Base-by-base conservation (phyloP, 2,888 invertebrate species). In the Cryptocephalus primarius region DNA sequence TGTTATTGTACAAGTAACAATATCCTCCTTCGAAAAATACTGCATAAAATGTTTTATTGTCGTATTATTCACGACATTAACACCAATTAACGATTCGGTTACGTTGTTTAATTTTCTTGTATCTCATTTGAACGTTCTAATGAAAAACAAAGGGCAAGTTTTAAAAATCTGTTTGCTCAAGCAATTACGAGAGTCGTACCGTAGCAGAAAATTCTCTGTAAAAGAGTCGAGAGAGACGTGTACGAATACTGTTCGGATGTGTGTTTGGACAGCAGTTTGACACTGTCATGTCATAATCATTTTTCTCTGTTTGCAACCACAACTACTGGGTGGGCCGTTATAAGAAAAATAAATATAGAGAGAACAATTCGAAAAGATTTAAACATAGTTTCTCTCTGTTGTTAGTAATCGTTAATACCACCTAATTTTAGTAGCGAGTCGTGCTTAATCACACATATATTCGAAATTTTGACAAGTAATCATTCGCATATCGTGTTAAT, bases 111-210 rank as follows among this genome's bases (percentile, higher is more conserved):
- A 49, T 47, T 46, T 46, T 39, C 33, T 51, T 48, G 51, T 52
- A 49, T 55, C 45, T 52, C 48, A 55, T 49, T 53, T 49, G 48
- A 36, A 53, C 22, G 52, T 52, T 56, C 48, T 60, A 60, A 60
- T 60, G 55, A 52, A 49, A 55, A 56, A 57, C 57, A 55, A 60
- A 57, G 57, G 55, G 55, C 54, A 55, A 50, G 52, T 59, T 57
- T 58, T 59, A 57, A 58, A 22, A 22, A 53, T 50, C 44, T 57
- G 53, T 60, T 56, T 56, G 45, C 46, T 46, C 33, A 40, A 46
- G 11, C 22, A 45, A 55, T 57, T 55, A 55, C 34, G 33, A 41
- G 34, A 11, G 47, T 44, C 48, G 50, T 53, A 50, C 33, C 48
- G 44, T 36, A 36, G 41, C 41, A 39, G 34, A 32, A 44, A 39